phyloP scores from a whole-genome alignment of 2,113 vertebrate genomes.

The Benitochromis conjunctus region DNA sequence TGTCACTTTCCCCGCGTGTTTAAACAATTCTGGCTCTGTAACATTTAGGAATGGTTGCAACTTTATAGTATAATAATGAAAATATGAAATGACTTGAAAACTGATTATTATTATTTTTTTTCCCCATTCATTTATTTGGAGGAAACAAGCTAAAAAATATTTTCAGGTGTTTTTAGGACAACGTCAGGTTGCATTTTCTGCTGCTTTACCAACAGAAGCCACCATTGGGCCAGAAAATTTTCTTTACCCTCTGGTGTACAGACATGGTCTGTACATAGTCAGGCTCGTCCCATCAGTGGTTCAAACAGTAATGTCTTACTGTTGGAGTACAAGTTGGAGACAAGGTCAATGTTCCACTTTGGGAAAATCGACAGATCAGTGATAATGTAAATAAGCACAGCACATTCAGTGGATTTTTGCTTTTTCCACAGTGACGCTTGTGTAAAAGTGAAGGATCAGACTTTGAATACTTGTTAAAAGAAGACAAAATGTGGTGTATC shows the following conservation, averaged over 20 bases:
- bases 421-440: not conserved
- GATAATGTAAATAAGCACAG: fast-evolving
- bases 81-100: fast-evolving
- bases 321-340: not conserved
- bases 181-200: conserved; percentile 16
- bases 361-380: fast-evolving
- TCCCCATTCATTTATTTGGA: too few species aligned
- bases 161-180: not conserved
- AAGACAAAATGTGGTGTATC: not conserved
- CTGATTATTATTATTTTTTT: not conserved
- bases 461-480: not conserved
- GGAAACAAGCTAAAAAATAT: not conserved
- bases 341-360: not conserved
- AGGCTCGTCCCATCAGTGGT: fast-evolving
- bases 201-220: fast-evolving
- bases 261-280: not conserved
- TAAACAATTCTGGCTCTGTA: not conserved
- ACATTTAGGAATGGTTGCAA: not conserved
- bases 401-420: conserved; percentile 16
- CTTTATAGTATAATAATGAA: not conserved
- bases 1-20: not conserved
- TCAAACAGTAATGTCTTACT: not conserved
- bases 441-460: not conserved
- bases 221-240: not conserved
- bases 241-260: not conserved